Evolutionary conservation across 2,797 vertebrate species (phyloP).

Genomic region (Sylvilagus floridanus): DNA sequence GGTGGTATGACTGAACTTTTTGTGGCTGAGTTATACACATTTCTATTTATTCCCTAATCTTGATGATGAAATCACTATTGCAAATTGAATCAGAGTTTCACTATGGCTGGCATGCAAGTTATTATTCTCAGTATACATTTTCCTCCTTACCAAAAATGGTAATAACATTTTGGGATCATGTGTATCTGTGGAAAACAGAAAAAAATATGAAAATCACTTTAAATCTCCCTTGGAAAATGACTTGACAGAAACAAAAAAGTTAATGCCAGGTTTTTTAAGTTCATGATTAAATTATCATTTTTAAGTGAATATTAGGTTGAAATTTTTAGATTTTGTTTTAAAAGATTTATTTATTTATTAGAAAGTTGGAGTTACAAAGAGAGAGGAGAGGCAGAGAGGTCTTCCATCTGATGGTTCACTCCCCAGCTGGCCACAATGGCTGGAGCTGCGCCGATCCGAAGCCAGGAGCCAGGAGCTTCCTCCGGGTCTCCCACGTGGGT

Average conservation of each 20-base stretch:
- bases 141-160: slow-evolving; percentile 81
- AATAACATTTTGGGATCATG: slow-evolving; percentile 66
- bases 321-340: slow-evolving; percentile 48
- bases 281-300: slow-evolving; percentile 65
- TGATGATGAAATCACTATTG: slow-evolving; percentile 82
- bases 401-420: too few species aligned
- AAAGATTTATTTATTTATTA: too few species aligned
- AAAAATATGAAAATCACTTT: slow-evolving; percentile 46
- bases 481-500: too few species aligned
- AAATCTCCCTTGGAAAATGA: slow-evolving; percentile 66
- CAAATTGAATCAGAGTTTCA: slow-evolving; percentile 78
- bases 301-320: slow-evolving; percentile 51
- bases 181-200: slow-evolving; percentile 72
- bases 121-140: slow-evolving; percentile 79
- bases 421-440: too few species aligned
- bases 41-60: slow-evolving; percentile 79
- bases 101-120: slow-evolving; percentile 76
- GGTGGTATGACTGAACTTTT: slow-evolving; percentile 75
- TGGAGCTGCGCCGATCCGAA: too few species aligned
- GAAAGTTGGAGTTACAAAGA: too few species aligned
- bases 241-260: slow-evolving; percentile 49
- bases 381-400: too few species aligned
- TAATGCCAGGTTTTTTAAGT: slow-evolving; percentile 38
- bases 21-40: slow-evolving; percentile 78
- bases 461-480: too few species aligned